A percentile compares a stretch with the other conserved stretches of the same genome.
Evolutionary conservation across 53 echinoderm and acorn worm species (phyloP).

Genomic region (Holothuria scabra): DNA sequence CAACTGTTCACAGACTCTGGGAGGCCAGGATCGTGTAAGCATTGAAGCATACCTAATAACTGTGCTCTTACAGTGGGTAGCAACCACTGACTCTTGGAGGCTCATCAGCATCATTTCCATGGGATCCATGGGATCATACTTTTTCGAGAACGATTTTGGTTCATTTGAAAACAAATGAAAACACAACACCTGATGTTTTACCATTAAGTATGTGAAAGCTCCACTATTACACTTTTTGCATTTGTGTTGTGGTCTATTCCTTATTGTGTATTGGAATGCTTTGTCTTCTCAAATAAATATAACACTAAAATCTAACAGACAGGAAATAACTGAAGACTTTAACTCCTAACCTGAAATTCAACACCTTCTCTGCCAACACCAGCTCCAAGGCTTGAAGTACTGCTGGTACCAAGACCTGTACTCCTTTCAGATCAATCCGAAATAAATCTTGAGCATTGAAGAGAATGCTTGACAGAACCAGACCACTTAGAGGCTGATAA

Average conservation of each 20-base stretch:
- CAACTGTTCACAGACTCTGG: too few species aligned
- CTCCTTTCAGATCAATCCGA: conserved; percentile 93
- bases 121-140: too few species aligned
- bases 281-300: background rate
- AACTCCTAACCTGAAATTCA: conserved; percentile 73
- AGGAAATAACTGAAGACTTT: background rate
- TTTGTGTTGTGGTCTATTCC: background rate
- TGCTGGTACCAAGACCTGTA: conserved; percentile 87
- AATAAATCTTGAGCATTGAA: conserved; percentile 89
- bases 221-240: too few species aligned
- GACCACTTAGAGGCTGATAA: conserved; percentile 84
- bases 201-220: too few species aligned
- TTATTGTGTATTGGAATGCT: background rate
- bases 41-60: too few species aligned
- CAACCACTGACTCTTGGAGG: too few species aligned
- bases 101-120: too few species aligned
- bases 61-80: too few species aligned
- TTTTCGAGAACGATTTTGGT: too few species aligned
- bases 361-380: conserved; percentile 85
- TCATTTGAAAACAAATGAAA: too few species aligned
- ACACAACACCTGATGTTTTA: too few species aligned
- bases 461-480: conserved; percentile 90
- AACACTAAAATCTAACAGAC: background rate
- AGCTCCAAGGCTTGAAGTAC: conserved; percentile 90
- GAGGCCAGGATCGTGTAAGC: too few species aligned